These are phyloP conservation scores for Gonatopus flavifemur DNA, from an alignment of 1,140 invertebrate species.

Conservation along the genomic window DNA sequence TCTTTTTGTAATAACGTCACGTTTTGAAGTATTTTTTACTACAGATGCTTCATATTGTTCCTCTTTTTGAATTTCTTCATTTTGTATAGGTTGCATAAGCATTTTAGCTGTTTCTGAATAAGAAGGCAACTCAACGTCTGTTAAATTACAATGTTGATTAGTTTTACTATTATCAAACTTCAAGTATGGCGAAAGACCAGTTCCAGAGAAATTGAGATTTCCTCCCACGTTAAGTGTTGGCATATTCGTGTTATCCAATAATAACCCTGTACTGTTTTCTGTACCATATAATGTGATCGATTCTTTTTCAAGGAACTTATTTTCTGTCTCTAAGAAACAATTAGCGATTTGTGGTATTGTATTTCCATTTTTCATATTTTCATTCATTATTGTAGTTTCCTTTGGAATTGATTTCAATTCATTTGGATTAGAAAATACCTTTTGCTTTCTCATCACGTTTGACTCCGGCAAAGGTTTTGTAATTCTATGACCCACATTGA, in stretches of 20 bases:
- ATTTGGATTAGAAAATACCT: too few species aligned
- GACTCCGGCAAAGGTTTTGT: background rate
- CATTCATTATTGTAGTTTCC: background rate
- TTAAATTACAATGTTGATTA: slow-evolving; percentile 14
- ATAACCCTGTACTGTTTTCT: slow-evolving; percentile 27
- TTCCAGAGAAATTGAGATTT: slow-evolving; percentile 31
- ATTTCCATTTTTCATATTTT: background rate
- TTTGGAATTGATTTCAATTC: background rate
- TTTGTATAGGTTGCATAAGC: background rate
- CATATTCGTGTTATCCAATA: slow-evolving; percentile 27
- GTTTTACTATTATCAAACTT: slow-evolving; percentile 39
- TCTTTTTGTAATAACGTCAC: slow-evolving; percentile 36
- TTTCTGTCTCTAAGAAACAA: background rate
- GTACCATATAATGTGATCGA: slow-evolving; percentile 45
- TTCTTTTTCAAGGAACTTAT: slow-evolving; percentile 16
- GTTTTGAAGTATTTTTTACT: slow-evolving; percentile 13
- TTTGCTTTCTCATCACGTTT: background rate
- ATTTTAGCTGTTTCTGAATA: background rate
- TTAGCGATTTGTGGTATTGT: background rate
- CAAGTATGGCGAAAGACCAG: slow-evolving; percentile 46
- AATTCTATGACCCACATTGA: slow-evolving; percentile 33
- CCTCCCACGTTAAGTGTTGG: slow-evolving; percentile 43
- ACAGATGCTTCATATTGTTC: background rate
- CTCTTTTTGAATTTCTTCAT: background rate
- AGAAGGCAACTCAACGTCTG: slow-evolving; percentile 19